A percentile compares a stretch with the other conserved stretches of the same genome.
Evolutionary conservation across 2,797 vertebrate genomes (phyloP).

Genomic region (Amazona ochrocephala): DNA sequence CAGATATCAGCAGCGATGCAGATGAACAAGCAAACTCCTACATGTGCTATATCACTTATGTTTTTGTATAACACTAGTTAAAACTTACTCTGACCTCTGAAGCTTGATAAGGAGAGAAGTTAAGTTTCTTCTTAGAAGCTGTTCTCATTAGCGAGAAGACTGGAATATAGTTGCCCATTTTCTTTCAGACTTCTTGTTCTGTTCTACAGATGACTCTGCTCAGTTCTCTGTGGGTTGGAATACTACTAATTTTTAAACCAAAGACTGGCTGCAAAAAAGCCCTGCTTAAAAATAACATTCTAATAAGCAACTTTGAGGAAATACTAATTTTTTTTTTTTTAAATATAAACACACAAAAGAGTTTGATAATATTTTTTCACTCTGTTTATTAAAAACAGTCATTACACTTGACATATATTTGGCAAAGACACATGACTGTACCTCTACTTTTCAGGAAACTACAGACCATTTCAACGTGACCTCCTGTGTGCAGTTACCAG

Average conservation of each 20-base stretch:
- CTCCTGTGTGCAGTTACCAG: fast-evolving
- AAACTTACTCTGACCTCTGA: not conserved
- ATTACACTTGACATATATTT: not conserved
- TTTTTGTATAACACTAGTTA: not conserved
- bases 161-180: not conserved
- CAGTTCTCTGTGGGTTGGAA: not conserved
- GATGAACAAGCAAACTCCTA: not conserved
- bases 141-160: not conserved
- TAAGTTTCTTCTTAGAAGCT: not conserved
- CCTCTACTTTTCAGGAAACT: not conserved
- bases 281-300: not conserved
- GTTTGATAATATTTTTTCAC: not conserved
- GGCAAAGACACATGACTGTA: not conserved
- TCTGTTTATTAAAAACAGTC: conserved; percentile 44
- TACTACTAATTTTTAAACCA: not conserved
- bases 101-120: not conserved
- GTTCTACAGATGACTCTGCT: not conserved
- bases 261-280: not conserved
- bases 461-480: not conserved
- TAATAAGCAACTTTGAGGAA: not conserved
- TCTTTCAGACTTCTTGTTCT: not conserved
- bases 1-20: not conserved
- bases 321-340: not conserved
- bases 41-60: fast-evolving
- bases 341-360: not conserved